Conservation (phyloP, 2,888 invertebrate genomes). For the Tetrapedia diversipes region DNA sequence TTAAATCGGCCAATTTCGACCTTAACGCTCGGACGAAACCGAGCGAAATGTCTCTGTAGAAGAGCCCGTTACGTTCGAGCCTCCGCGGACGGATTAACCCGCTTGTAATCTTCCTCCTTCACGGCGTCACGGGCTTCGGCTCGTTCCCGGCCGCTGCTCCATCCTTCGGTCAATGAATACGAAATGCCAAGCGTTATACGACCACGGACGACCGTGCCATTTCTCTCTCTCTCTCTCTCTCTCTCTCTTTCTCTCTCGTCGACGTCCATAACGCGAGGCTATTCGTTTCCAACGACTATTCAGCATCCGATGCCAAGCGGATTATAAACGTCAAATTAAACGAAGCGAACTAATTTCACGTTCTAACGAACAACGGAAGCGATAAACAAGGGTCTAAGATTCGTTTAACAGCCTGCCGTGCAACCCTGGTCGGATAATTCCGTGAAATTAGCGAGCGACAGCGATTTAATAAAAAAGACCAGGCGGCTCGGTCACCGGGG, state of each 20-base stretch:
- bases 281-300: constrained; percentile 38
- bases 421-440: background rate
- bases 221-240: no score
- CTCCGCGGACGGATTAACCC: constrained; percentile 71
- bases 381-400: no score
- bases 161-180: constrained; percentile 70
- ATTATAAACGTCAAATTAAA: constrained; percentile 31
- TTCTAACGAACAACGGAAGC: background rate
- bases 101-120: constrained; percentile 69
- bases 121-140: constrained; percentile 38
- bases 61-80: constrained; percentile 52
- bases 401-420: background rate
- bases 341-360: constrained; percentile 20
- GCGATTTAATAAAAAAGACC: background rate
- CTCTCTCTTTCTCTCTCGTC: no score
- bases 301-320: background rate
- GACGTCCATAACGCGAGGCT: constrained; percentile 35
- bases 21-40: constrained; percentile 65
- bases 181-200: constrained; percentile 61
- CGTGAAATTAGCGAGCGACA: background rate
- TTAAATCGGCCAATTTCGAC: constrained; percentile 60
- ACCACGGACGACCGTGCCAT: constrained; percentile 19
- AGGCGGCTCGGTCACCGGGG: background rate
- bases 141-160: constrained; percentile 48
- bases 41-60: constrained; percentile 62